These are phyloP conservation scores for Scolopax mira DNA, from an alignment of 2,113 vertebrate species.

Conservation along the genomic window DNA sequence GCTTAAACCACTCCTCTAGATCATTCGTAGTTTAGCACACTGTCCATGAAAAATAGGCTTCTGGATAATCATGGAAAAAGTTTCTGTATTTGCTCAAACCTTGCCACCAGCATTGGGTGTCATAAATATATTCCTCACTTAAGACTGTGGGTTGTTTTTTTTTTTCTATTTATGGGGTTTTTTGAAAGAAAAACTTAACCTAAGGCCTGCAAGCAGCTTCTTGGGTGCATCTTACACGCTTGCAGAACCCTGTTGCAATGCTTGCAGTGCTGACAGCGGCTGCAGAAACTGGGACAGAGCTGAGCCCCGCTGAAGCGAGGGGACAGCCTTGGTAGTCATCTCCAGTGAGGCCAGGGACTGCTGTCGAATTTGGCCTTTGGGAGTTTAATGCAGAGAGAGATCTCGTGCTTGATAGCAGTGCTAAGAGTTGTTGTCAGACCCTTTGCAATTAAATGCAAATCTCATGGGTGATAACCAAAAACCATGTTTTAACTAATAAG, in stretches of 20 bases:
- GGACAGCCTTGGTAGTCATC: not conserved
- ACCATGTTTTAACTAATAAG: not conserved
- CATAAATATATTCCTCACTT: not conserved
- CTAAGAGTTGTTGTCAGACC: not conserved
- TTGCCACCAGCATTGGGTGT: not conserved
- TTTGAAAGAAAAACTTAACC: not conserved
- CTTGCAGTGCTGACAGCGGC: not conserved
- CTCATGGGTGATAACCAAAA: not conserved
- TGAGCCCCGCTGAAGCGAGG: not conserved
- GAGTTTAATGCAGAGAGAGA: not conserved
- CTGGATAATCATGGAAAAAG: not conserved
- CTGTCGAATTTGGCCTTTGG: not conserved
- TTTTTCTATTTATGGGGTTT: fast-evolving
- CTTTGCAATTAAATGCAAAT: not conserved
- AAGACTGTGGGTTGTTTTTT: not conserved
- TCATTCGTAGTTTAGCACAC: not conserved
- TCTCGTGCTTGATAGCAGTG: fast-evolving
- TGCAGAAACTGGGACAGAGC: not conserved
- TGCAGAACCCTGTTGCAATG: not conserved
- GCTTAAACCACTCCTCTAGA: not conserved
- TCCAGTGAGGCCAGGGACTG: not conserved
- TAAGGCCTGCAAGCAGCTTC: not conserved
- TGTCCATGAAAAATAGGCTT: not conserved
- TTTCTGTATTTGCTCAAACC: not conserved
- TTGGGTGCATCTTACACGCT: not conserved